These are phyloP conservation scores for Aproaerema taeniolella DNA, from an alignment of 2,888 invertebrate species.

Conservation along the genomic window DNA sequence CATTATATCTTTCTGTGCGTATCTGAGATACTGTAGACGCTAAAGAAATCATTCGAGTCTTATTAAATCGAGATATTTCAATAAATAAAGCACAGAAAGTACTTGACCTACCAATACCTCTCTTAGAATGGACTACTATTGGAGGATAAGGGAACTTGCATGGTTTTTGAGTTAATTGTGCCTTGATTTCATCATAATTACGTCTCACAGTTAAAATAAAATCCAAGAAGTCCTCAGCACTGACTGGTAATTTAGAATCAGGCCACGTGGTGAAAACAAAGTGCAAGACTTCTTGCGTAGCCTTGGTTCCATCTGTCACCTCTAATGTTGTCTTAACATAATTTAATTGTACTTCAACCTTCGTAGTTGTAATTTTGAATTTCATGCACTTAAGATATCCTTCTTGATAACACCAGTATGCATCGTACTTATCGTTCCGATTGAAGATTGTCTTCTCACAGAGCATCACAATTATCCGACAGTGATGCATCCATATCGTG, in stretches of 20 bases:
- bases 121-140: conserved; percentile 2
- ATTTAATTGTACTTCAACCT: conserved; percentile 1
- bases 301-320: conserved; percentile 6
- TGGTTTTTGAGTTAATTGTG: background rate
- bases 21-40: background rate
- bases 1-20: background rate
- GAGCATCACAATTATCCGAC: background rate
- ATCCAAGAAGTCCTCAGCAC: conserved; percentile 6
- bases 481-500: background rate
- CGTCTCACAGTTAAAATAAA: conserved; percentile 5
- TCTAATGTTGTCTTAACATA: conserved; percentile 1
- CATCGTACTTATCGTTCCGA: background rate
- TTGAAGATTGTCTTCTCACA: background rate
- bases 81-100: conserved; percentile 1
- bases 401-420: background rate
- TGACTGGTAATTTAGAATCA: background rate
- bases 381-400: background rate
- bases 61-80: background rate
- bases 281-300: conserved; percentile 6
- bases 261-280: conserved; percentile 5
- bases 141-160: background rate
- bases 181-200: background rate
- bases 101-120: background rate
- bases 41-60: background rate
- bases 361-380: conserved; percentile 5